Evolutionary conservation across 1,140 invertebrate species (phyloP).

Genomic region (Chironomus striatipennis): DNA sequence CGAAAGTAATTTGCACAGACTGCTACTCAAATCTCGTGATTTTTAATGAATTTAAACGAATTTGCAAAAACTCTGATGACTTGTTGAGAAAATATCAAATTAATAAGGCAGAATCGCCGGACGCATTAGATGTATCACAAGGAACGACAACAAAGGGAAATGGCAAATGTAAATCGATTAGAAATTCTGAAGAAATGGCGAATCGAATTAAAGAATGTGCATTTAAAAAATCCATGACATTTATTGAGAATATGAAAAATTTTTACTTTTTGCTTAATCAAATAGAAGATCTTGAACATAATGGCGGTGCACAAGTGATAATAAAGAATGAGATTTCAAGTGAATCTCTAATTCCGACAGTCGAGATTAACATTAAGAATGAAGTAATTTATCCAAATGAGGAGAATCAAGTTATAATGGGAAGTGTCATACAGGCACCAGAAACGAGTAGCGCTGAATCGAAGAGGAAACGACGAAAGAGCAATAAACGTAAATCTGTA

Average conservation of each 20-base stretch:
- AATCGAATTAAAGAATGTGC: conserved; percentile 12
- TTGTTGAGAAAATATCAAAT: conserved; percentile 16
- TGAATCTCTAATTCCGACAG: background rate
- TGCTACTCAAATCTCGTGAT: background rate
- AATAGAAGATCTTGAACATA: background rate
- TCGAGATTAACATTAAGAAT: conserved; percentile 16
- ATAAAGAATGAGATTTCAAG: conserved; percentile 13
- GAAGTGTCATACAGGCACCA: background rate
- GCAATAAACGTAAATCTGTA: background rate
- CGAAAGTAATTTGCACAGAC: conserved; percentile 2
- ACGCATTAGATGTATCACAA: background rate
- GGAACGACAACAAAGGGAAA: background rate
- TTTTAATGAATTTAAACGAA: background rate
- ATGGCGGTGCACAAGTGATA: conserved; percentile 3
- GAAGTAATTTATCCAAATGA: conserved; percentile 18
- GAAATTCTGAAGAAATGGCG: background rate
- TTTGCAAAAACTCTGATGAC: background rate
- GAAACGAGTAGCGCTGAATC: background rate
- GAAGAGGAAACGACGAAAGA: background rate
- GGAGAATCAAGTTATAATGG: background rate
- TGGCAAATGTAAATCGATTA: background rate
- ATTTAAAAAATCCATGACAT: conserved; percentile 18
- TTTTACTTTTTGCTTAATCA: conserved; percentile 14
- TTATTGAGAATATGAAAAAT: conserved; percentile 16
- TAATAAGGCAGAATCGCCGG: background rate